Evolutionary conservation across 2,797 vertebrate species (phyloP), one percentile per base, ranked within the genome.

Genomic region (Eleutherodactylus coqui): DNA sequence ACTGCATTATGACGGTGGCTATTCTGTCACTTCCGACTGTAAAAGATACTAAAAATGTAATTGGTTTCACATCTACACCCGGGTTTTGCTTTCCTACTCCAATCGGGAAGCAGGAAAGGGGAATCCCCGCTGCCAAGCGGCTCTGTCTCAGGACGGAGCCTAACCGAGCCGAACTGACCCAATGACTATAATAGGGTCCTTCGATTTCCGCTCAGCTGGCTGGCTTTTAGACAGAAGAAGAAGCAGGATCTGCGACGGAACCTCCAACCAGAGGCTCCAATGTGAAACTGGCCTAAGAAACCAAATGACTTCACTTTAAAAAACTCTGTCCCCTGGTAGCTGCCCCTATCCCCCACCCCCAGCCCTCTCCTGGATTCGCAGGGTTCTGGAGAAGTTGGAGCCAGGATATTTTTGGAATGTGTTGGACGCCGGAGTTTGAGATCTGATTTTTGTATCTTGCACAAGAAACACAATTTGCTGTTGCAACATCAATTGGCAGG

Each of bases 301-400:
- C 24, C 43, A 6, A 47, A 75, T 97, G 95, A 96, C 94, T 95
- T 97, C 96, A 97, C 93, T 82, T 92, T 93, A 92, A 95, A 96
- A 96, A 4, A 34, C 96, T 95, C 93, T 92, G 89, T 91, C 93
- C 93, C 92, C 91, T 88, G 89, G 92, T 91, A 92, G 93, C 94
- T 90, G 91, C 92, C 90, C 87, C n/a, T n/a, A 90, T 67, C 83
- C 92, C 89, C 94, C 96, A 94, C 21, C 93, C 87, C 90, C 72
- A 83, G 92, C 89, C 94, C 96, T 94, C 16, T 55, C 94, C 94
- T 95, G 96, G 96, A 95, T 2, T 87, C 32, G 27, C 62, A 80
- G 86, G 90, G 86, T 88, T 69, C 86, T 78, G 87, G 86, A 88
- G 83, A 75, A 58, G 32, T 76, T 58, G 43, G 47, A 85, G 90